Evolutionary conservation across 2,797 vertebrate species (phyloP), one percentile per base, ranked within the genome.

Genomic region (Gadopsis marmoratus): DNA sequence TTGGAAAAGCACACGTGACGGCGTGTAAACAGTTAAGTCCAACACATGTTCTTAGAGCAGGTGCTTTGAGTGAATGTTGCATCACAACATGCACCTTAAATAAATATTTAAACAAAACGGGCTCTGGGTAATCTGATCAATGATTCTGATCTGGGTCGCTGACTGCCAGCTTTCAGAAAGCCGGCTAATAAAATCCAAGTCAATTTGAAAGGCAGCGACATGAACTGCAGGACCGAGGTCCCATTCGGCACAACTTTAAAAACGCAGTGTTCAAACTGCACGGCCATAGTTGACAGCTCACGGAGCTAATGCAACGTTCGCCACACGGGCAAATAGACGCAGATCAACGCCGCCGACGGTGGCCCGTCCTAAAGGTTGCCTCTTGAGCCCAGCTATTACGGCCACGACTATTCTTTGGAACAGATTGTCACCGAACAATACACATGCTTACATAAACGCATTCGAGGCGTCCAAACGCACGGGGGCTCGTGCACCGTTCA

Each of bases 371-470:
- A 41, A 47, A 37, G 62, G 16, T 62, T 56, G 55, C 79, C 56
- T 78, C 35, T 0, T 0, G 39, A 71, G 13, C 10, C 10, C 35
- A 47, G 73, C 75, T 75, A 29, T 71, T 29, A 64, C 21, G 53
- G 67, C 74, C 55, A 51, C 29, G 78, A 71, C 75, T 83, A 61
- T 81, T 81, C 69, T 56, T 47, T 61, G 67, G 58, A 74, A 74
- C 61, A 55, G 72, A 86, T 84, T 71, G 88, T 84, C 69, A 74
- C 47, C 60, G 71, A 80, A 89, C 89, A 91, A 92, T 85, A 91
- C 85, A 89, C 87, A 88, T 81, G 89, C 92, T 94, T 93, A 92
- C 87, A 92, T 93, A 94, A 92, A 94, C 84, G 88, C 71, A 79
- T 87, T 82, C 78, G 77, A 86, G 59, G 64, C 76, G 84, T 82